Evolutionary conservation across 1,140 invertebrate genomes (phyloP), one percentile per base, ranked within the genome.

Genomic region (Eubasilissa regina): DNA sequence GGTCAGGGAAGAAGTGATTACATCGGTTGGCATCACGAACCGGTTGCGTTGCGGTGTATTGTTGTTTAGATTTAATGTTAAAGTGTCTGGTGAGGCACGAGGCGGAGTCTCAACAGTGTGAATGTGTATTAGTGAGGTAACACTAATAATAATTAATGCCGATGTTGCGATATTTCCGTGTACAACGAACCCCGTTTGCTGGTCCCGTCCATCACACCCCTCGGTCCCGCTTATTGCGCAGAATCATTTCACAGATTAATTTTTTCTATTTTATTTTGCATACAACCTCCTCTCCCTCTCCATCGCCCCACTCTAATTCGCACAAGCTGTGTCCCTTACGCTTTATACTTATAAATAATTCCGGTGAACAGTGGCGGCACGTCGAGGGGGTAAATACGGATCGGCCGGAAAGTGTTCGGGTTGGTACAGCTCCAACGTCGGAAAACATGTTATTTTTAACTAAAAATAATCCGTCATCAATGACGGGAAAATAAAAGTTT

Each of bases 271-370:
- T 64, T 43, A 64, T 25, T 64, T 10, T 64, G 21, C 25, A 64
- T 43, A 25, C 60, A 3, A 0, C 10, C 7, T 0, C 60, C 60
- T 8, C 13, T 21, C 60, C 60, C 60, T n/a, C n/a, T n/a, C n/a
- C n/a, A n/a, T n/a, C n/a, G n/a, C n/a, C n/a, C n/a, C n/a, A n/a
- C n/a, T n/a, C 15, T 13, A 17, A 64, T 43, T 64, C 13, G 35
- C 60, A 10, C n/a, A n/a, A 13, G 60, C n/a, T 35, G 25, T 13
- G 60, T 25, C 60, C 19, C 60, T 21, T 25, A 44, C 25, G 60
- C 25, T 64, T 64, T 64, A n/a, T 25, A 25, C 60, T 64, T 43
- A 64, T 64, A 64, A 64, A 64, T 64, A 64, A 64, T 64, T 64
- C 60, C 35, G 7, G n/a, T 7, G 10, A 21, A 8, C 10, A 10